These are phyloP conservation scores for Melieria picta DNA, from an alignment of 2,888 invertebrate genomes.

Conservation along the genomic window DNA sequence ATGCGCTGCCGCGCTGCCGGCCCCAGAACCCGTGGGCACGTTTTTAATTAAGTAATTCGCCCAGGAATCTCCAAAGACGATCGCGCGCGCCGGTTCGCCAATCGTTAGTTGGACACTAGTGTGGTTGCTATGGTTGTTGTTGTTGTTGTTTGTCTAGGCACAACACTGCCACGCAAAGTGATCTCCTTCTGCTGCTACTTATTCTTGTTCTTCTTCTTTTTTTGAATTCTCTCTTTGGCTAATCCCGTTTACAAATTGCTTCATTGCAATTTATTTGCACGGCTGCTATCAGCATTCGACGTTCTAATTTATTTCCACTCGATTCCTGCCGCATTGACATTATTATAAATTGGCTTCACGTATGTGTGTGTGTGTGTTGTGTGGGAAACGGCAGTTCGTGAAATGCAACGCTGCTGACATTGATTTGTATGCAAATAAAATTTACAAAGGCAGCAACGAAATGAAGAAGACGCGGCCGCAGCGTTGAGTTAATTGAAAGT, in stretches of 20 bases:
- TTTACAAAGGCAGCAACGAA: slow-evolving; percentile 1
- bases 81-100: not conserved
- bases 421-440: slow-evolving; percentile 18
- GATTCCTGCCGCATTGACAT: slow-evolving; percentile 24
- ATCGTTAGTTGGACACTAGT: not conserved
- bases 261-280: slow-evolving; percentile 53
- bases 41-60: slow-evolving; percentile 64
- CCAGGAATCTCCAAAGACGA: slow-evolving; percentile 33
- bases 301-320: slow-evolving; percentile 31
- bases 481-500: slow-evolving; percentile 7
- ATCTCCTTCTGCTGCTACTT: not conserved
- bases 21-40: slow-evolving; percentile 49
- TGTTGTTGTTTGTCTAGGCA: not conserved
- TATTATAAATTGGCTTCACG: slow-evolving; percentile 26
- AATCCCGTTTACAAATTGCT: slow-evolving; percentile 58
- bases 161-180: not conserved
- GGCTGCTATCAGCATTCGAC: slow-evolving; percentile 15
- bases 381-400: slow-evolving; percentile 22
- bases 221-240: slow-evolving; percentile 38
- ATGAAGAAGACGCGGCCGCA: slow-evolving; percentile 6
- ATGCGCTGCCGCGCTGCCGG: slow-evolving; percentile 4
- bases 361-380: slow-evolving; percentile 14
- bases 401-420: not conserved
- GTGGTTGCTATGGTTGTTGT: not conserved
- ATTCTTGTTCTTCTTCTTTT: not conserved